Conservation (phyloP, 30 jellyfish, hydroid and myxozoan genomes). For the Pseudorhiza aurosa region DNA sequence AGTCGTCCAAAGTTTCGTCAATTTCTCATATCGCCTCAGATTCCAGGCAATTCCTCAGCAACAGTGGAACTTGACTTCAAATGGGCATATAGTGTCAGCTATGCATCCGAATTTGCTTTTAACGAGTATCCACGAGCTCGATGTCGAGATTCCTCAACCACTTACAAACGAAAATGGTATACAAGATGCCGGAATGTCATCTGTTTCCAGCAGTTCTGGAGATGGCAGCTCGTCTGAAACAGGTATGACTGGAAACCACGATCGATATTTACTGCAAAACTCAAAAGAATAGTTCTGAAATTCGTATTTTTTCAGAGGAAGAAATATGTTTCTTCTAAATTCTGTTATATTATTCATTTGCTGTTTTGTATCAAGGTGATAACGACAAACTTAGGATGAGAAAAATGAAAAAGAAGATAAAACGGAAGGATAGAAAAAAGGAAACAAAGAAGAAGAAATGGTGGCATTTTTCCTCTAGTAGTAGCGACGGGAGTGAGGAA, state of each 20-base stretch:
- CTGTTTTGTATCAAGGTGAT: too few relatives aligned
- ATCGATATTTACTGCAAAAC: too few relatives aligned
- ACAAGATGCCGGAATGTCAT: neutral
- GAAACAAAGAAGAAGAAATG: slow-evolving; percentile 43
- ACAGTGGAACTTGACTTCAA: slow-evolving; percentile 80
- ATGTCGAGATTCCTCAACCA: slow-evolving; percentile 7
- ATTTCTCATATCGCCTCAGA: slow-evolving; percentile 14
- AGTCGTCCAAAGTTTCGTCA: too few relatives aligned
- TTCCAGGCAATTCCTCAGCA: neutral
- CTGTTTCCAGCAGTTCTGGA: slow-evolving; percentile 9
- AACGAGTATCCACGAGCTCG: slow-evolving; percentile 18
- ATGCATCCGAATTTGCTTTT: slow-evolving; percentile 17
- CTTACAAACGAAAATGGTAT: neutral
- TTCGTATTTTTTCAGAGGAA: too few relatives aligned
- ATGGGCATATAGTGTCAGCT: slow-evolving; percentile 70
- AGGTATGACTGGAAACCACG: too few relatives aligned
- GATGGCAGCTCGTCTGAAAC: slow-evolving; percentile 5
- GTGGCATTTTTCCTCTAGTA: slow-evolving; percentile 54
- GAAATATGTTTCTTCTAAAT: too few relatives aligned
- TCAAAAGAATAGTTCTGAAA: too few relatives aligned
- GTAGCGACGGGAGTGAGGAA: slow-evolving; percentile 39
- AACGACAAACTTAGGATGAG: neutral
- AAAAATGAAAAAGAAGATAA: slow-evolving; percentile 14
- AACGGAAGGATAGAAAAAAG: slow-evolving; percentile 9
- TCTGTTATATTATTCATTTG: too few relatives aligned